Evolutionary conservation across 1,140 invertebrate species (phyloP), one percentile per base, ranked within the genome.

Genomic region (honey bee (Apis mellifera)): DNA sequence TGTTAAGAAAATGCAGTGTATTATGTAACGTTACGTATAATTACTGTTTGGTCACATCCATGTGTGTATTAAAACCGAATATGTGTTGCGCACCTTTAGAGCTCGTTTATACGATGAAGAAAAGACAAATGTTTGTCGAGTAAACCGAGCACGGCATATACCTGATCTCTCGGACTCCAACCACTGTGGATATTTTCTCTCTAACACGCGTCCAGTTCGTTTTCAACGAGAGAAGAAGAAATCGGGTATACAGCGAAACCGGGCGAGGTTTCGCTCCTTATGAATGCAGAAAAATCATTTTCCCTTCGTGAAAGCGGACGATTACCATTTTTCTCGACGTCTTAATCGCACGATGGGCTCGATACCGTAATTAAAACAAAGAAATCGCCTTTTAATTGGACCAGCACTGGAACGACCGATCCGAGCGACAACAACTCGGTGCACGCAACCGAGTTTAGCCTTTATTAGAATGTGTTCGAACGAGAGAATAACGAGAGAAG

Each of bases 241-340:
- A 74, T 57, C 26, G 9, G 52, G 9, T 32, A 60, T 70, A 84
- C n/a, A n/a, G n/a, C n/a, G 50, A 73, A 57, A 84, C n/a, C 57
- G 7, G 48, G 26, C 15, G 50, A 66, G 73, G 73, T 85, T 86
- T 85, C 62, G 73, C 55, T 59, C 76, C 70, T 57, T 80, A 68
- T 76, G 64, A 15, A 48, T 55, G 50, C 9, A 57, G 71, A 72
- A 83, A 76, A 74, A 69, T 66, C 69, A 32, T 66, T 78, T 71
- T 70, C 48, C 26, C 54, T n/a, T 15, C 32, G 64, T 65, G 70
- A 76, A 70, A 86, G 84, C 55, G 64, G 50, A 68, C 65, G 80
- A 80, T 83, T 75, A 75, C 71, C 55, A 65, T 64, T 70, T 71
- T 54, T 74, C 73, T 71, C 26, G 48, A 9, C 23, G 54, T 23